Evolutionary conservation across 2,888 invertebrate species (phyloP).

Genomic region (Nysson spinosus): DNA sequence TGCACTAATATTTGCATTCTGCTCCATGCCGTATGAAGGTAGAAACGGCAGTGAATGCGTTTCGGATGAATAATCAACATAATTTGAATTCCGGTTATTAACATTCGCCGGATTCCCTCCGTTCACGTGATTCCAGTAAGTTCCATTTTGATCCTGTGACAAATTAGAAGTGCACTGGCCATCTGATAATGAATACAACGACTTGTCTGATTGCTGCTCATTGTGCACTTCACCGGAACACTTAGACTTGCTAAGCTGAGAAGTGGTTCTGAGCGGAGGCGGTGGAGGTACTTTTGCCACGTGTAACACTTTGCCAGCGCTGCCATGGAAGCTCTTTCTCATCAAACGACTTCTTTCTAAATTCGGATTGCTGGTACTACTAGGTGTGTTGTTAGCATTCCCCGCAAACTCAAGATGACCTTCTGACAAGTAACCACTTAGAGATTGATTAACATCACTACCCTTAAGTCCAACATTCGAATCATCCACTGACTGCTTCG

Average conservation of each 20-base stretch:
- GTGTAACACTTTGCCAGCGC: slow-evolving; percentile 88
- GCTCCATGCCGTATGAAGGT: slow-evolving; percentile 79
- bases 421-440: slow-evolving; percentile 91
- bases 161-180: slow-evolving; percentile 43
- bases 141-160: slow-evolving; percentile 76
- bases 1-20: slow-evolving; percentile 46
- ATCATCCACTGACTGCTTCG: slow-evolving; percentile 83
- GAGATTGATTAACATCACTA: slow-evolving; percentile 80
- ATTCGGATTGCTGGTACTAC: slow-evolving; percentile 86
- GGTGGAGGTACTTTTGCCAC: slow-evolving; percentile 91
- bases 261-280: slow-evolving; percentile 91
- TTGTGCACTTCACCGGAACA: slow-evolving; percentile 79
- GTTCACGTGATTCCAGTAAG: slow-evolving; percentile 71
- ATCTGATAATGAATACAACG: slow-evolving; percentile 56
- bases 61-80: slow-evolving; percentile 76
- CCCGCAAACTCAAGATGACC: slow-evolving; percentile 89
- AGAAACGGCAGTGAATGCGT: slow-evolving; percentile 83
- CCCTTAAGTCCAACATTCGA: slow-evolving; percentile 85
- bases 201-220: slow-evolving; percentile 71
- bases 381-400: slow-evolving; percentile 71
- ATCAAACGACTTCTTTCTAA: slow-evolving; percentile 91
- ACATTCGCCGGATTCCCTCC: slow-evolving; percentile 54
- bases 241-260: slow-evolving; percentile 87
- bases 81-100: slow-evolving; percentile 59
- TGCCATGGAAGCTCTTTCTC: slow-evolving; percentile 93